Evolutionary conservation across 2,888 invertebrate genomes (phyloP).

Genomic region (Schizaphis graminum): DNA sequence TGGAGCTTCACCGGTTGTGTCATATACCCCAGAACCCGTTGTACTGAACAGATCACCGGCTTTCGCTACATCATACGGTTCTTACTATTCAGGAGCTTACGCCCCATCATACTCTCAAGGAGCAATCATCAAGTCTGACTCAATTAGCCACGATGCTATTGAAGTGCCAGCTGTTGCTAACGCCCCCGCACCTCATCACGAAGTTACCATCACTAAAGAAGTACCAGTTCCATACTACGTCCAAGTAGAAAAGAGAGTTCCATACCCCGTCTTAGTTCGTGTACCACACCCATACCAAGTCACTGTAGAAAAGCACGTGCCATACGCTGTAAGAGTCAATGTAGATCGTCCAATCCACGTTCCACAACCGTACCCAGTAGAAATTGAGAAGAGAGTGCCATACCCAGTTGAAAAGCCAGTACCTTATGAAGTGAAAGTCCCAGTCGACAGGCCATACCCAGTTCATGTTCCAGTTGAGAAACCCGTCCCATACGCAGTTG

Average conservation of each 20-base stretch:
- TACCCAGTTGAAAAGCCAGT: conserved; percentile 70
- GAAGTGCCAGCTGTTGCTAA: neutral
- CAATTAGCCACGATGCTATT: conserved; percentile 71
- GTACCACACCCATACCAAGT: conserved; percentile 75
- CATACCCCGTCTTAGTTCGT: conserved; percentile 78
- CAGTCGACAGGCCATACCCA: conserved; percentile 76
- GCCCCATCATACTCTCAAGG: conserved; percentile 51
- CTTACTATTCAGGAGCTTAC: conserved; percentile 35
- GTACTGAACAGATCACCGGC: conserved; percentile 39
- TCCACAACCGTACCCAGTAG: conserved; percentile 68
- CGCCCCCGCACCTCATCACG: conserved; percentile 72
- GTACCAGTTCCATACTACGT: conserved; percentile 83
- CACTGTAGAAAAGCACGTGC: conserved; percentile 74
- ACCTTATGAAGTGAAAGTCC: conserved; percentile 74
- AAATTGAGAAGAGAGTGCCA: conserved; percentile 68
- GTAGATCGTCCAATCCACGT: conserved; percentile 71
- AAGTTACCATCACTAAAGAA: conserved; percentile 80
- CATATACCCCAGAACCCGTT: conserved; percentile 34
- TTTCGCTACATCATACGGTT: conserved; percentile 26
- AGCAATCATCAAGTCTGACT: conserved; percentile 69
- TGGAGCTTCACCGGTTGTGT: conserved; percentile 37
- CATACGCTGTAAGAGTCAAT: conserved; percentile 79
- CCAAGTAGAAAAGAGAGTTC: conserved; percentile 73
- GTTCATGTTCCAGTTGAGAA: conserved; percentile 72
- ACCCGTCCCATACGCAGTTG: conserved; percentile 70